These are phyloP conservation scores for Sitobion miscanthi DNA, from an alignment of 1,140 invertebrate genomes.

Conservation along the genomic window DNA sequence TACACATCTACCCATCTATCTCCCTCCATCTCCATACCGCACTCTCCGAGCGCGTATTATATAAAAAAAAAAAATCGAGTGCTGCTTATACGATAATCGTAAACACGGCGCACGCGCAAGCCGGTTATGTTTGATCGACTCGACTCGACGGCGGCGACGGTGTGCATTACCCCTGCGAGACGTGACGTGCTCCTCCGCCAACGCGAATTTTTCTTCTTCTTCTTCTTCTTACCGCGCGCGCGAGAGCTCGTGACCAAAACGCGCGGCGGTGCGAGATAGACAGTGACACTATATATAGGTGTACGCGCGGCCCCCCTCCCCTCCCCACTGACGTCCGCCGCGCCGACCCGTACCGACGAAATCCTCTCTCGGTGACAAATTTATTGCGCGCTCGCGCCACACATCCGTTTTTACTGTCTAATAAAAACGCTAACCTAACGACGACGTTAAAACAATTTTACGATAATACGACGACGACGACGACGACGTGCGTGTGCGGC, in stretches of 20 bases:
- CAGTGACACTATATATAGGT: background rate
- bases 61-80: background rate
- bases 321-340: background rate
- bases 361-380: constrained; percentile 14
- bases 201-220: constrained; percentile 8
- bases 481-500: background rate
- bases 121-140: constrained; percentile 42
- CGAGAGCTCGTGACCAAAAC: constrained; percentile 12
- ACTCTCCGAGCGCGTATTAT: background rate
- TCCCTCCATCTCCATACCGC: background rate
- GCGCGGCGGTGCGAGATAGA: background rate
- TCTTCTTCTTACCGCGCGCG: background rate
- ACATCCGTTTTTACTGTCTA: constrained; percentile 38
- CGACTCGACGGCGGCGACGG: background rate
- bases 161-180: constrained; percentile 1
- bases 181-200: background rate
- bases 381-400: constrained; percentile 27
- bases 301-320: background rate
- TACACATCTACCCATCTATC: background rate
- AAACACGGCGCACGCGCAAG: constrained; percentile 27
- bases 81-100: background rate
- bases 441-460: constrained; percentile 37
- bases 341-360: background rate
- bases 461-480: background rate
- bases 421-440: constrained; percentile 36